A percentile compares a stretch with the other conserved stretches of the same genome.
phyloP scores from a whole-genome alignment of 2,113 vertebrate species.

The Coptodon bakossiorum region DNA sequence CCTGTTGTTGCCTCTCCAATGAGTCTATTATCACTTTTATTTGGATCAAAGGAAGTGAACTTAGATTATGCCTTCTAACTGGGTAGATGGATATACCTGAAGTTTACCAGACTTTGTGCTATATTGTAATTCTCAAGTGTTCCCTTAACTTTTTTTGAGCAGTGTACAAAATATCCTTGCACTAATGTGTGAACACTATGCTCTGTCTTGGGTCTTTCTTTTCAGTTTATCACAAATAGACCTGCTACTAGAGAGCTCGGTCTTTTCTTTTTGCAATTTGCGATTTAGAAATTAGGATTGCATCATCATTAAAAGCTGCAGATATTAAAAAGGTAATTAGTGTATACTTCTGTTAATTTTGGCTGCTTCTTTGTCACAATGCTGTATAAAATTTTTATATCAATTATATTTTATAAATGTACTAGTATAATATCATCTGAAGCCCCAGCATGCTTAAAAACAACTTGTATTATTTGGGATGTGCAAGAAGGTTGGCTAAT shows the following conservation, averaged over 20 bases:
- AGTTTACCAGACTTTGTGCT: neutral
- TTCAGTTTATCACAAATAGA: neutral
- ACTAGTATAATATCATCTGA: neutral
- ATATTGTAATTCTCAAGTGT: neutral
- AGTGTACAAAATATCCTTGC: neutral
- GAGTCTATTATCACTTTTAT: neutral
- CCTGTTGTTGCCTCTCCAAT: neutral
- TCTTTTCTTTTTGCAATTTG: neutral
- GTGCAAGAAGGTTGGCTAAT: neutral
- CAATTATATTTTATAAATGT: neutral
- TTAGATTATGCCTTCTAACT: neutral
- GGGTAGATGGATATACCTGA: neutral
- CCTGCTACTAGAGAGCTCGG: neutral
- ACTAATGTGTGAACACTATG: neutral
- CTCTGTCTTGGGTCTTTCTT: neutral
- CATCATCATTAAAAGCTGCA: neutral
- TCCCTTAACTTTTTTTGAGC: neutral
- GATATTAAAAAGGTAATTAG: neutral
- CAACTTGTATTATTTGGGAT: neutral
- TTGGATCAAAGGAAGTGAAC: neutral
- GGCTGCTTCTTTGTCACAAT: neutral
- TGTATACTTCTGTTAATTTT: neutral
- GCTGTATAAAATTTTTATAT: neutral
- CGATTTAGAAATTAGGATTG: neutral
- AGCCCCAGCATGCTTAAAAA: neutral